Evolutionary conservation across 2,113 vertebrate species (phyloP).

Genomic region (Noturus placidus): DNA sequence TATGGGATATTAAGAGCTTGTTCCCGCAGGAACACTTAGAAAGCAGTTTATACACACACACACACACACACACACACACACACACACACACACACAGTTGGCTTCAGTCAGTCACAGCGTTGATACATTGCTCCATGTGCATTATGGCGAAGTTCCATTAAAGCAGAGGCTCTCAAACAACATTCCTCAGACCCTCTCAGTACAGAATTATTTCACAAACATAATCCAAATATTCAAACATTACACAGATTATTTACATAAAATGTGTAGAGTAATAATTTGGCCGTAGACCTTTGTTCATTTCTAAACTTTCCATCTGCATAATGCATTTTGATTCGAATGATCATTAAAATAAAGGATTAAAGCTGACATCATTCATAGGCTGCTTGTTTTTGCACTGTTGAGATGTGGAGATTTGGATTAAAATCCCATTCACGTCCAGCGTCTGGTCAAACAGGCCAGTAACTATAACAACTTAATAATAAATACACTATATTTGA

Average conservation of each 20-base stretch:
- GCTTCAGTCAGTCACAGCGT: background rate
- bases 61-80: slow-evolving; percentile 15
- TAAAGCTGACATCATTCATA: background rate
- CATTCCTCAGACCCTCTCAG: background rate
- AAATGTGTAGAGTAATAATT: background rate
- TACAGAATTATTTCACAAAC: background rate
- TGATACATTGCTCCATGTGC: background rate
- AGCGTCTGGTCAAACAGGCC: background rate
- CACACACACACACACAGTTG: slow-evolving; percentile 14
- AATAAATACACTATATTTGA: background rate
- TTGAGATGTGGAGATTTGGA: background rate
- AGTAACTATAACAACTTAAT: background rate
- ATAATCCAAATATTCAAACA: background rate
- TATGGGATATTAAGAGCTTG: slow-evolving; percentile 10
- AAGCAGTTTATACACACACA: slow-evolving; percentile 10
- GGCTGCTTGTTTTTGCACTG: background rate
- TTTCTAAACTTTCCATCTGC: background rate
- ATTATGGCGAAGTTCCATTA: background rate
- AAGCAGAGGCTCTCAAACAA: background rate
- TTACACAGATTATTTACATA: background rate
- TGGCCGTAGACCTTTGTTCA: background rate
- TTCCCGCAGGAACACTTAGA: slow-evolving; percentile 27
- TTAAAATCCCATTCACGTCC: background rate
- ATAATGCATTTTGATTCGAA: background rate
- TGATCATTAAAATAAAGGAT: background rate